Percentiles rank a stretch among this genome's conserved stretches.
Conservation (phyloP, 2,888 invertebrate species). For the Parthenolecanium corni region DNA sequence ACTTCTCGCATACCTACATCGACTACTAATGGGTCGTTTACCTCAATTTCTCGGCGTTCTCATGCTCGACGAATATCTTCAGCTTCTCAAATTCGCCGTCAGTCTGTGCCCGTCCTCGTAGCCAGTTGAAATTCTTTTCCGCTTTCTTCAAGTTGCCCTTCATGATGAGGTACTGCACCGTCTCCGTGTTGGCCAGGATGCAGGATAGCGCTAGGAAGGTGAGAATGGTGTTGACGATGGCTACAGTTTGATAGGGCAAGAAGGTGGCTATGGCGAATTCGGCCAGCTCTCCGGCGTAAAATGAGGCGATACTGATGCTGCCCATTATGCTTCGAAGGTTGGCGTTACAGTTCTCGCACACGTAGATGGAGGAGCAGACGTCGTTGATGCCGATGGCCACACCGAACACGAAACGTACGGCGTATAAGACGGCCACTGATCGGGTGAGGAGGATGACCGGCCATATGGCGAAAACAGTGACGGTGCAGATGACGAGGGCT, state of each 20-base stretch:
- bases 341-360: slow-evolving; percentile 32
- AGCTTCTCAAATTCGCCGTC: neutral
- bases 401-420: slow-evolving; percentile 32
- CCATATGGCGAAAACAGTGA: neutral
- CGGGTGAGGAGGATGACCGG: neutral
- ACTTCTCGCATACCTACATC: no score
- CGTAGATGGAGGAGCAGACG: slow-evolving; percentile 32
- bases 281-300: slow-evolving; percentile 32
- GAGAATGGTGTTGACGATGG: slow-evolving; percentile 30
- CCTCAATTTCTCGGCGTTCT: neutral
- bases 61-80: neutral
- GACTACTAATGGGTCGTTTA: no score
- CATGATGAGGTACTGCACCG: slow-evolving; percentile 31
- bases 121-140: neutral
- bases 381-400: slow-evolving; percentile 33
- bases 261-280: slow-evolving; percentile 33
- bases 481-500: neutral
- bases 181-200: slow-evolving; percentile 31
- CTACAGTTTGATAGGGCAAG: slow-evolving; percentile 31
- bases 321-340: slow-evolving; percentile 32
- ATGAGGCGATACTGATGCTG: slow-evolving; percentile 31
- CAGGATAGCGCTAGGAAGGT: slow-evolving; percentile 29
- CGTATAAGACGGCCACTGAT: slow-evolving; percentile 29
- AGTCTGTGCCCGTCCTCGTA: neutral
- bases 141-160: slow-evolving; percentile 23